These are phyloP conservation scores for Tragopan temminckii DNA, from an alignment of 2,797 vertebrate genomes.

Conservation along the genomic window DNA sequence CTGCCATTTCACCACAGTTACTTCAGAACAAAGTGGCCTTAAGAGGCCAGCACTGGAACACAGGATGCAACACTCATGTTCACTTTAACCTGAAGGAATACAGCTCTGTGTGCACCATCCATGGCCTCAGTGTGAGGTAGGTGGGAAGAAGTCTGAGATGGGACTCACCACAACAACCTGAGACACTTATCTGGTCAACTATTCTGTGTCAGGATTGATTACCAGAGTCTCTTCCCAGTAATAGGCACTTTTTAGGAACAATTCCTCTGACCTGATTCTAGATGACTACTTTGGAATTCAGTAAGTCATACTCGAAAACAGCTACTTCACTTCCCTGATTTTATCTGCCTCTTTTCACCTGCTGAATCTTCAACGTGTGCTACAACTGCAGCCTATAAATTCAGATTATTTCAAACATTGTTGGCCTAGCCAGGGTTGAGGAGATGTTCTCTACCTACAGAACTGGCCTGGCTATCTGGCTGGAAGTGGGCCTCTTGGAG, in stretches of 20 bases:
- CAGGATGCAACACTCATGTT: neutral
- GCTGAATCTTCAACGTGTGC: neutral
- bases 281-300: neutral
- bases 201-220: neutral
- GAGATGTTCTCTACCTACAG: neutral
- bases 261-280: neutral
- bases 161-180: neutral
- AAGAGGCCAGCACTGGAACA: neutral
- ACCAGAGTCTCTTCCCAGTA: neutral
- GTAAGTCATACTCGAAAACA: neutral
- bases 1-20: conserved; percentile 39
- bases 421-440: neutral
- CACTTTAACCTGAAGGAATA: neutral
- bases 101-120: fast-evolving
- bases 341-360: neutral
- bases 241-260: neutral
- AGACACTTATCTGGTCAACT: neutral
- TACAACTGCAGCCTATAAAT: neutral
- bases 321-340: neutral
- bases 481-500: neutral
- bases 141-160: neutral
- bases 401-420: neutral
- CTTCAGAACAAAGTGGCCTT: neutral
- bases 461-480: neutral
- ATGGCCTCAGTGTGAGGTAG: neutral